phyloP scores from a whole-genome alignment of 2,113 vertebrate species.

The Dasyprocta punctata region DNA sequence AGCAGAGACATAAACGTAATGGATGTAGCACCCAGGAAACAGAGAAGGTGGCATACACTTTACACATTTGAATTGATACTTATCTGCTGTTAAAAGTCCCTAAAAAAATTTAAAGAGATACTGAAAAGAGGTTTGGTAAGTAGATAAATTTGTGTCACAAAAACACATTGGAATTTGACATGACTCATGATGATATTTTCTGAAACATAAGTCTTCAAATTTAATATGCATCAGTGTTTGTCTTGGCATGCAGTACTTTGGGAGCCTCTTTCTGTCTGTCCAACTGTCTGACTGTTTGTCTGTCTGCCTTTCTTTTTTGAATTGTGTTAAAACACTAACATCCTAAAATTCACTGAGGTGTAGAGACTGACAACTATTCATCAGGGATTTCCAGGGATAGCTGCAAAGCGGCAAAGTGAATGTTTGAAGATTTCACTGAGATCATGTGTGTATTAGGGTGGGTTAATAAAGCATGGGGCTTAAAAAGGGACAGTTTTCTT shows the following conservation, averaged over 20 bases:
- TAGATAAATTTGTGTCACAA: background rate
- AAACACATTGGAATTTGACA: background rate
- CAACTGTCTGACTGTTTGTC: no score
- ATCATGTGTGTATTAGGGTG: background rate
- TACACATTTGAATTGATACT: background rate
- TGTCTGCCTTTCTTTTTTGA: background rate
- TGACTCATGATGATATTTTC: conserved; percentile 30
- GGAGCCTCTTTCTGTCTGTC: background rate
- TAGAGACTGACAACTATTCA: background rate
- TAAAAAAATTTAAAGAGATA: background rate
- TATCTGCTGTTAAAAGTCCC: background rate
- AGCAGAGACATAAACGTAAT: background rate
- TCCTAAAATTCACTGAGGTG: conserved; percentile 44
- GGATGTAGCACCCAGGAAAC: background rate
- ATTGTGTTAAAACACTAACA: conserved; percentile 11
- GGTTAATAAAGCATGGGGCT: background rate
- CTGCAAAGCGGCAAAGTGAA: background rate
- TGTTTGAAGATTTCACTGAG: background rate
- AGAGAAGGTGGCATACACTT: background rate
- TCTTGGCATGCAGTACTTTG: background rate
- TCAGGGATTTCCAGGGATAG: background rate
- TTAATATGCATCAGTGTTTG: background rate
- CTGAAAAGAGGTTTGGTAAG: background rate
- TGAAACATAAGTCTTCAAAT: background rate
- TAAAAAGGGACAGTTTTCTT: background rate